A percentile compares a stretch with the other conserved stretches of the same genome.
phyloP scores from a whole-genome alignment of 2,888 invertebrate genomes.

The Drosophila mettleri region DNA sequence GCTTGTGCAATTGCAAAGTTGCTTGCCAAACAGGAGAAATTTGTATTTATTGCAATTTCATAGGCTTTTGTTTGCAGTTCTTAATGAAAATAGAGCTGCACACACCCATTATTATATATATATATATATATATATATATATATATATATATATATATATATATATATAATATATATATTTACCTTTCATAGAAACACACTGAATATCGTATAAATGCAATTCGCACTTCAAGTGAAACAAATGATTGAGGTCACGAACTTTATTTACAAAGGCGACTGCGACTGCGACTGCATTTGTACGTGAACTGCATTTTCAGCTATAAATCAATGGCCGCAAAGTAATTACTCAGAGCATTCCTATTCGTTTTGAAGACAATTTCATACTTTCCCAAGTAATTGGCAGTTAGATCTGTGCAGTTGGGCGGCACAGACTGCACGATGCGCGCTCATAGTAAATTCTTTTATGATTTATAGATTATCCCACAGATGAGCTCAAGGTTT shows the following conservation, averaged over 20 bases:
- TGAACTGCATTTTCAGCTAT: slow-evolving; percentile 22
- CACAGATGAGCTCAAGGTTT: too few relatives aligned
- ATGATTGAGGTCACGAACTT: slow-evolving; percentile 54
- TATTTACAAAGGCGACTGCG: not conserved
- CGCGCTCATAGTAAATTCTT: too few relatives aligned
- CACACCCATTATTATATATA: slow-evolving; percentile 7
- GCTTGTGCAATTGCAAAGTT: not conserved
- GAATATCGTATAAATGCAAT: slow-evolving; percentile 4
- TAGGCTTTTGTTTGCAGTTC: not conserved
- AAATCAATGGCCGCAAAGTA: slow-evolving; percentile 8
- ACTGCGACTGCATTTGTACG: slow-evolving; percentile 3
- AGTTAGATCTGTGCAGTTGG: not conserved
- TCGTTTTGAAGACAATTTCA: not conserved
- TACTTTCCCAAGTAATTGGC: not conserved
- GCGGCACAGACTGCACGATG: not conserved
- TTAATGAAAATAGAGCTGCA: slow-evolving; percentile 1
- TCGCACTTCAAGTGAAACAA: slow-evolving; percentile 29
- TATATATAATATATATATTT: too few relatives aligned
- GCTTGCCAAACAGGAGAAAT: slow-evolving; percentile 4
- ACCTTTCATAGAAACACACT: not conserved
- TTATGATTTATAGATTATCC: too few relatives aligned
- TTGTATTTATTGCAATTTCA: slow-evolving; percentile 4
- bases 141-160: too few relatives aligned
- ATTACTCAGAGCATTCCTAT: not conserved
- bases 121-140: too few relatives aligned